Evolutionary conservation across 1,140 invertebrate species (phyloP).

Genomic region (Cydia strobilella): DNA sequence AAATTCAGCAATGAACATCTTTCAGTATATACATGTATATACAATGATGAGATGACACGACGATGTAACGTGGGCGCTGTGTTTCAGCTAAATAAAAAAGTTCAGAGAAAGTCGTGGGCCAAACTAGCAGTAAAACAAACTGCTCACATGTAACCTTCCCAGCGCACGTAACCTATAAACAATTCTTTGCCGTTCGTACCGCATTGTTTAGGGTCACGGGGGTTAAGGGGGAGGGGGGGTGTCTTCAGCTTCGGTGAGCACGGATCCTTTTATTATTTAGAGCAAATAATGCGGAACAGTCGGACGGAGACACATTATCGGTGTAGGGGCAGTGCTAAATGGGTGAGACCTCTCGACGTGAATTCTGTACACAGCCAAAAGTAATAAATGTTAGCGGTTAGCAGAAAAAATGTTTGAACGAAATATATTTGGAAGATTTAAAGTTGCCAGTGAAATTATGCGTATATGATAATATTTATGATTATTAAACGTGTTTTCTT

Average conservation of each 20-base stretch:
- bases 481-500: too few species aligned
- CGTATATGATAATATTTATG: too few species aligned
- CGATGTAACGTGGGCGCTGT: neutral
- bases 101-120: neutral
- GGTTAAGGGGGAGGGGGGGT: neutral
- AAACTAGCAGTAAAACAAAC: neutral
- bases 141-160: neutral
- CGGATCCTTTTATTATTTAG: conserved; percentile 13
- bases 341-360: too few species aligned
- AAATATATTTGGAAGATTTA: too few species aligned
- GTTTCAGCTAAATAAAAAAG: neutral
- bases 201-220: conserved; percentile 2
- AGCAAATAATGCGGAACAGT: conserved; percentile 12
- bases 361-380: too few species aligned
- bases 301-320: neutral
- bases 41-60: too few species aligned
- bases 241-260: conserved; percentile 1
- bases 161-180: conserved; percentile 11
- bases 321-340: neutral
- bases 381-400: too few species aligned
- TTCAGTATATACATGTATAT: too few species aligned
- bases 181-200: conserved; percentile 14
- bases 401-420: too few species aligned
- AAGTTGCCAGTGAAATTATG: too few species aligned
- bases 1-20: too few species aligned